A percentile compares a stretch with the other conserved stretches of the same genome.
These are phyloP conservation scores for Callithrix jacchus DNA, from an alignment of 2,113 vertebrate genomes.

Conservation along the genomic window DNA sequence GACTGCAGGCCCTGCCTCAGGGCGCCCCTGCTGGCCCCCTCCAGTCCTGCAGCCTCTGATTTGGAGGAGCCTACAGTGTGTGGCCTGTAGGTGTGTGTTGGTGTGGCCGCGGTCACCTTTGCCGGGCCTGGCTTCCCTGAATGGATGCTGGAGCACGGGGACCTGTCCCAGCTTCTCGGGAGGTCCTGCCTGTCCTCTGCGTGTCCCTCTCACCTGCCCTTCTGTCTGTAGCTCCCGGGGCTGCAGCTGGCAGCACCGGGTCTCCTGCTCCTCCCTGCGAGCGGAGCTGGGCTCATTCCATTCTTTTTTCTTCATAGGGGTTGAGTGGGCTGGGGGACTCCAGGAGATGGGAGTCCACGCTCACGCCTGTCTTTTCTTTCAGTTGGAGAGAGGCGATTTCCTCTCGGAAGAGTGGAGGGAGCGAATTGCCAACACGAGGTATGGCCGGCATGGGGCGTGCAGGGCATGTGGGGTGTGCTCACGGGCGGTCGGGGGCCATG, in stretches of 20 bases:
- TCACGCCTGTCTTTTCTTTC: constrained; percentile 56
- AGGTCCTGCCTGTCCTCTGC: too few relatives aligned
- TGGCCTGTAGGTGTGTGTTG: background rate
- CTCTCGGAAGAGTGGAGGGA: constrained; percentile 99
- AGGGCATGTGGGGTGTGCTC: background rate
- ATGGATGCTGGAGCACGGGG: background rate
- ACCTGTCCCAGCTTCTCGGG: too few relatives aligned
- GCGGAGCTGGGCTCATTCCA: background rate
- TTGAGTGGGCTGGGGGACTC: background rate
- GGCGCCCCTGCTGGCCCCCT: fast-evolving
- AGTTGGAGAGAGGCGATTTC: constrained; percentile 99
- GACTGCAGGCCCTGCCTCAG: background rate
- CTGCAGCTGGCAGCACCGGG: too few relatives aligned
- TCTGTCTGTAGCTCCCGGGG: too few relatives aligned
- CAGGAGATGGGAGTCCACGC: too few relatives aligned
- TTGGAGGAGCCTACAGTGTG: background rate
- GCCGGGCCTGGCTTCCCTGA: background rate
- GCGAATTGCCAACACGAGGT: constrained; percentile 99
- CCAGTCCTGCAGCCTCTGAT: too few relatives aligned
- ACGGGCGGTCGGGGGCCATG: background rate
- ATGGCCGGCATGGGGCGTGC: constrained; percentile 9
- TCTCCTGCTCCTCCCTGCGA: background rate
- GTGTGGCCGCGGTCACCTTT: background rate
- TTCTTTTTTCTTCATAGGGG: background rate
- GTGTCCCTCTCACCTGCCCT: too few relatives aligned